A percentile compares a stretch with the other conserved stretches of the same genome.
Evolutionary conservation across 1,140 invertebrate species (phyloP).

Genomic region (Tigriopus japonicus): DNA sequence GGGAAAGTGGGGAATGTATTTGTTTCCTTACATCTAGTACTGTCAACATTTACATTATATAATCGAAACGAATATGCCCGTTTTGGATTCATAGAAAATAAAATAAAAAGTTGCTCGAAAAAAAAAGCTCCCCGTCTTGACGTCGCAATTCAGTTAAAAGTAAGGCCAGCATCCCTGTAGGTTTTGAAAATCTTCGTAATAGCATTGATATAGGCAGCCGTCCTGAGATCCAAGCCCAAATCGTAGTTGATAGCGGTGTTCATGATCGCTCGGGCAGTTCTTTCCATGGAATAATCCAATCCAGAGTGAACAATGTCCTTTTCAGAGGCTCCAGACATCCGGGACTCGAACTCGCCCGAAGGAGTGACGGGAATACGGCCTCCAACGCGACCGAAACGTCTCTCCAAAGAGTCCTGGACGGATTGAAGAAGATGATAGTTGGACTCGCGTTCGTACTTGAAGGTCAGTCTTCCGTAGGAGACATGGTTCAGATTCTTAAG

Average conservation of each 20-base stretch:
- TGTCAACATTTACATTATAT: too few relatives aligned
- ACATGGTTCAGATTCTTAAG: conserved; percentile 99
- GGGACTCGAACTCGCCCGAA: conserved; percentile 80
- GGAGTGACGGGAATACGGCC: conserved; percentile 87
- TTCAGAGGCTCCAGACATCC: conserved; percentile 90
- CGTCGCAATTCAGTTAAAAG: conserved; percentile 42
- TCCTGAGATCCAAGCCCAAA: conserved; percentile 87
- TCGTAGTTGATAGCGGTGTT: conserved; percentile 92
- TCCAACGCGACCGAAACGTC: conserved; percentile 79
- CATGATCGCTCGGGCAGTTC: conserved; percentile 80
- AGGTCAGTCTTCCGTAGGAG: conserved; percentile 91
- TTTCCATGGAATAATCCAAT: conserved; percentile 96
- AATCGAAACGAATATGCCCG: too few relatives aligned
- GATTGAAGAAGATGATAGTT: conserved; percentile 70
- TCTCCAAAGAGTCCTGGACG: conserved; percentile 67
- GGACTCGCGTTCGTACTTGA: conserved; percentile 97
- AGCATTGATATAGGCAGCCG: conserved; percentile 92
- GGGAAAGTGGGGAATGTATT: too few relatives aligned
- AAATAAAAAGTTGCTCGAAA: too few relatives aligned
- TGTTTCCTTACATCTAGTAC: too few relatives aligned
- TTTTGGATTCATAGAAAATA: too few relatives aligned
- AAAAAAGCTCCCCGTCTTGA: too few relatives aligned
- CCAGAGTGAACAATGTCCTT: conserved; percentile 99
- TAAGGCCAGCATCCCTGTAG: conserved; percentile 88
- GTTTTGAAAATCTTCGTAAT: conserved; percentile 98